Conservation (phyloP, 1,140 invertebrate genomes). For the Oreohelix idahoensis region DNA sequence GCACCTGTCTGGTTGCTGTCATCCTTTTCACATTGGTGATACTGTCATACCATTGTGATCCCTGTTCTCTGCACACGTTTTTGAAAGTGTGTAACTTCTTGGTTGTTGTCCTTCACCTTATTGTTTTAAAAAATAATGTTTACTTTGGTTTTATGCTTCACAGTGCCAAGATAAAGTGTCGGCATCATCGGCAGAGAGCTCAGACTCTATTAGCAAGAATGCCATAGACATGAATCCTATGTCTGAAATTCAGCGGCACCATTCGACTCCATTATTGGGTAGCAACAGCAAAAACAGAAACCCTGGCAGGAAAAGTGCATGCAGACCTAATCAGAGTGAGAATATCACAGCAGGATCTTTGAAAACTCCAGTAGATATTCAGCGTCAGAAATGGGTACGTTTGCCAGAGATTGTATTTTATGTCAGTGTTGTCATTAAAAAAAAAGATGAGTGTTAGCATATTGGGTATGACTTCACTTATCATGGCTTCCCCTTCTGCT, state of each 20-base stretch:
- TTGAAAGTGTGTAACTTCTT: no score
- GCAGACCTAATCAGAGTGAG: slow-evolving; percentile 53
- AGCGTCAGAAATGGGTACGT: slow-evolving; percentile 28
- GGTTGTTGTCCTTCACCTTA: no score
- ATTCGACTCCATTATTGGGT: background rate
- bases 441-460: no score
- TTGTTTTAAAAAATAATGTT: no score
- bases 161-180: slow-evolving; percentile 6
- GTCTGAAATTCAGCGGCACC: slow-evolving; percentile 10
- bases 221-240: slow-evolving; percentile 27
- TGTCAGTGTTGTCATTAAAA: background rate
- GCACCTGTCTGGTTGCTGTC: no score
- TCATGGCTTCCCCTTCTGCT: no score
- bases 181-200: slow-evolving; percentile 43
- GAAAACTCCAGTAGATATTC: slow-evolving; percentile 26
- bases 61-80: no score
- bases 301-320: slow-evolving; percentile 26
- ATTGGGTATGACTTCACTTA: no score
- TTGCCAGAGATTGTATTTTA: background rate
- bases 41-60: no score
- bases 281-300: slow-evolving; percentile 2
- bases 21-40: no score
- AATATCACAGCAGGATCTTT: slow-evolving; percentile 44
- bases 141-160: background rate
- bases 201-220: background rate